These are phyloP conservation scores for Dipodomys ordii DNA, from an alignment of 2,113 vertebrate species.

Conservation along the genomic window DNA sequence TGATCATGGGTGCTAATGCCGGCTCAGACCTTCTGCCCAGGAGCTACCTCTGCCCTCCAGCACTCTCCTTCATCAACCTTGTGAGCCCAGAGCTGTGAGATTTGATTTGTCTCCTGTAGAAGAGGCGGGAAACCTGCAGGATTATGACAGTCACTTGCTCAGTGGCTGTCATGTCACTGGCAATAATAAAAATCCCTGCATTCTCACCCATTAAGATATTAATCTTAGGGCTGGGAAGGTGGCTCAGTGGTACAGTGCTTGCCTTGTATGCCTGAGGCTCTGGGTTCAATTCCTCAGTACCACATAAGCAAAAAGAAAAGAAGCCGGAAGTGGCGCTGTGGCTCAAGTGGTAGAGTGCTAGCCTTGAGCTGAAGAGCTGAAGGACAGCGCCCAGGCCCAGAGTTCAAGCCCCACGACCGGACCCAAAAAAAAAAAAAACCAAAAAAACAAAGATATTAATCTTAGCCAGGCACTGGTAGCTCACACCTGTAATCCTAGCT, in stretches of 20 bases:
- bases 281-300: too few relatives aligned
- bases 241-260: too few relatives aligned
- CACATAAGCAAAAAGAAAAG: too few relatives aligned
- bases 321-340: too few relatives aligned
- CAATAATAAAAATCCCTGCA: constrained; percentile 60
- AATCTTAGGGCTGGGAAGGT: constrained; percentile 5
- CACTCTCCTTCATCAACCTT: constrained; percentile 18
- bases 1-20: too few relatives aligned
- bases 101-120: constrained; percentile 72
- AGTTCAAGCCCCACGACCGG: too few relatives aligned
- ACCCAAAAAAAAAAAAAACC: too few relatives aligned
- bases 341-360: too few relatives aligned
- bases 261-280: too few relatives aligned
- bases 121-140: constrained; percentile 70
- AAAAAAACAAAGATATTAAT: not conserved
- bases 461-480: not conserved
- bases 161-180: constrained; percentile 42
- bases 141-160: constrained; percentile 54
- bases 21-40: not conserved
- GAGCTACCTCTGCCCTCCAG: not conserved
- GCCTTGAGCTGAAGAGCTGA: too few relatives aligned
- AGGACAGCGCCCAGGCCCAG: too few relatives aligned
- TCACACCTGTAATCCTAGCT: too few relatives aligned
- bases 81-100: constrained; percentile 70
- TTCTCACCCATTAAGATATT: constrained; percentile 57